These are phyloP conservation scores for Augiades crinisus DNA, from an alignment of 2,888 invertebrate species.

Conservation along the genomic window DNA sequence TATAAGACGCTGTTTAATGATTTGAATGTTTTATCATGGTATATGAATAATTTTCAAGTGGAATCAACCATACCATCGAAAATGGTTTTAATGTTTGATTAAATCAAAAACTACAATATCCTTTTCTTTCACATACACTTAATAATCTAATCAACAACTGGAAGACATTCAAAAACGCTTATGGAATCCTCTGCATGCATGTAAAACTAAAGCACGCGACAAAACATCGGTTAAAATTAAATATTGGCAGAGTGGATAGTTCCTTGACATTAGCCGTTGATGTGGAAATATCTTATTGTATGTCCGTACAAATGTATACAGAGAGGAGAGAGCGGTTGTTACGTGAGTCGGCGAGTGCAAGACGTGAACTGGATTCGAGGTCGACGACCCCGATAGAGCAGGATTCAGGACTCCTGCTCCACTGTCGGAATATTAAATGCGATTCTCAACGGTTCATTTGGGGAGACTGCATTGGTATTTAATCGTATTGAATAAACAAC, in stretches of 20 bases:
- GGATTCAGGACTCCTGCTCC: conserved; percentile 69
- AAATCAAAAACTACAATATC: too few relatives aligned
- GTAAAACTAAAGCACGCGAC: not conserved
- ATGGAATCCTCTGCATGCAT: not conserved
- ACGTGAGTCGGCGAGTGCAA: conserved; percentile 72
- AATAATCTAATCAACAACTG: too few relatives aligned
- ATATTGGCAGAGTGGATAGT: conserved; percentile 18
- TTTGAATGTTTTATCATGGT: too few relatives aligned
- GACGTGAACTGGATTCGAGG: conserved; percentile 76
- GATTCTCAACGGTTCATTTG: conserved; percentile 33
- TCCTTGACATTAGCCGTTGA: conserved; percentile 22
- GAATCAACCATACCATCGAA: too few relatives aligned
- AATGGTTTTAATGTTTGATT: too few relatives aligned
- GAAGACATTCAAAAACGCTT: too few relatives aligned
- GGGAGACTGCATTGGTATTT: not conserved
- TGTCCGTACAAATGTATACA: conserved; percentile 40
- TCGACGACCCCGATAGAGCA: conserved; percentile 67
- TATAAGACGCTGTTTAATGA: too few relatives aligned
- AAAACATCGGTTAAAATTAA: conserved; percentile 20
- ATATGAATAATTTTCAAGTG: too few relatives aligned
- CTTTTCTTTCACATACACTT: too few relatives aligned
- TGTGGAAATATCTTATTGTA: conserved; percentile 23
- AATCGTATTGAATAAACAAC: not conserved
- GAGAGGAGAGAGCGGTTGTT: conserved; percentile 72
- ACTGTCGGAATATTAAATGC: conserved; percentile 64